Percentiles rank a stretch among this genome's conserved stretches.
Conservation (phyloP, 2,113 vertebrate genomes). For the Lepisosteus osseus region DNA sequence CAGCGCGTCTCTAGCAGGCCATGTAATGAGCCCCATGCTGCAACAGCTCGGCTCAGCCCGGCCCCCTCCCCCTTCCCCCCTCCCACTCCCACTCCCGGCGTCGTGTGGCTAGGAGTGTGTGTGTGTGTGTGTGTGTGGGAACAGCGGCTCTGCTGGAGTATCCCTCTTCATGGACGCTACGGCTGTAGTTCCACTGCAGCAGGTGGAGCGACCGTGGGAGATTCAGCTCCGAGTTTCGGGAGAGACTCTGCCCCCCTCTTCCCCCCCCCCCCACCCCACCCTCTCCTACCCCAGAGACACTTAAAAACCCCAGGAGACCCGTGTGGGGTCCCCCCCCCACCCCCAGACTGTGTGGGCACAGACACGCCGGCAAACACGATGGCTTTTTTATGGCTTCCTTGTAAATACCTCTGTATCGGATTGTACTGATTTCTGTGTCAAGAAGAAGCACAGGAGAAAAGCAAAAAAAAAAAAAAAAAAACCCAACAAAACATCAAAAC, state of each 20-base stretch:
- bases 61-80: conserved; percentile 27
- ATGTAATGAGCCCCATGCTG: conserved; percentile 51
- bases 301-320: neutral
- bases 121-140: conserved; percentile 9
- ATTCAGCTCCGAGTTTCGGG: conserved; percentile 29
- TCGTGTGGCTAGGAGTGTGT: conserved; percentile 21
- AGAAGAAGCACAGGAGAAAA: neutral
- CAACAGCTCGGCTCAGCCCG: conserved; percentile 51
- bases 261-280: conserved; percentile 8
- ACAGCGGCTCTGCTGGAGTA: conserved; percentile 39
- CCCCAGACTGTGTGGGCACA: neutral
- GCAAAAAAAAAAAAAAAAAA: neutral
- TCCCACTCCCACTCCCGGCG: conserved; percentile 34
- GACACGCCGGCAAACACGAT: conserved; percentile 27
- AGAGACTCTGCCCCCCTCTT: conserved; percentile 16
- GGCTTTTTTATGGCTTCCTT: conserved; percentile 33
- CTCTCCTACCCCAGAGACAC: conserved; percentile 10
- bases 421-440: conserved; percentile 19
- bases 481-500: conserved; percentile 25
- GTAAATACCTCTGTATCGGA: conserved; percentile 17
- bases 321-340: conserved; percentile 5
- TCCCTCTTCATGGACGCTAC: conserved; percentile 37
- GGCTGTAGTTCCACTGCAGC: conserved; percentile 45
- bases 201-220: conserved; percentile 47
- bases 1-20: conserved; percentile 31